These are phyloP conservation scores for Nasonia longicornis DNA, from an alignment of 1,140 invertebrate genomes.

Conservation along the genomic window DNA sequence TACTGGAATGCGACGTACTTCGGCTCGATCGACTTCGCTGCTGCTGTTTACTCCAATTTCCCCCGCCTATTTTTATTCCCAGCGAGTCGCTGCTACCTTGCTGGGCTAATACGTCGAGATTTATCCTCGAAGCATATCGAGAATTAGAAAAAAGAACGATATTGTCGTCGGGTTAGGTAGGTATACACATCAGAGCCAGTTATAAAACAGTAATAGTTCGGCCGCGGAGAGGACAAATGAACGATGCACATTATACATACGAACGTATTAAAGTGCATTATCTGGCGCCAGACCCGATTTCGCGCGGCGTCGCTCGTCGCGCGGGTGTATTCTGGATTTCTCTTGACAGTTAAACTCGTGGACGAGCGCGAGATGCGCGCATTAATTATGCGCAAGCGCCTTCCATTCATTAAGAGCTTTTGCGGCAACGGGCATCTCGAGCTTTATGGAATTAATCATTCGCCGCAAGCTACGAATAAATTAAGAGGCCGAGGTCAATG, in stretches of 20 bases:
- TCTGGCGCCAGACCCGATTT: slow-evolving; percentile 50
- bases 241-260: slow-evolving; percentile 15
- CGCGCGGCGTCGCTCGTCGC: slow-evolving; percentile 24
- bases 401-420: slow-evolving; percentile 47
- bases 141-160: too few species aligned
- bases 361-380: slow-evolving; percentile 49
- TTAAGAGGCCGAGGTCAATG: slow-evolving; percentile 33
- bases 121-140: background rate
- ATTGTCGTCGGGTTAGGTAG: too few species aligned
- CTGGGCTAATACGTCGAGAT: background rate
- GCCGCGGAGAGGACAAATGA: slow-evolving; percentile 6
- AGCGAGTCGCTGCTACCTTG: background rate
- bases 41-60: slow-evolving; percentile 26
- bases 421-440: slow-evolving; percentile 26
- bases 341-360: slow-evolving; percentile 39
- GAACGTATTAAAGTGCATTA: slow-evolving; percentile 36
- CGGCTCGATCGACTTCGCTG: slow-evolving; percentile 17
- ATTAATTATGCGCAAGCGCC: slow-evolving; percentile 57
- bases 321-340: slow-evolving; percentile 24
- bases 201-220: background rate
- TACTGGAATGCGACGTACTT: slow-evolving; percentile 44
- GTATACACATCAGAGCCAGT: too few species aligned
- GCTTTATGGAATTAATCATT: slow-evolving; percentile 38
- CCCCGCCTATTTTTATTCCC: background rate
- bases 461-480: slow-evolving; percentile 31